phyloP scores from a whole-genome alignment of 1,140 invertebrate genomes.

The Caenorhabditis tropicalis region DNA sequence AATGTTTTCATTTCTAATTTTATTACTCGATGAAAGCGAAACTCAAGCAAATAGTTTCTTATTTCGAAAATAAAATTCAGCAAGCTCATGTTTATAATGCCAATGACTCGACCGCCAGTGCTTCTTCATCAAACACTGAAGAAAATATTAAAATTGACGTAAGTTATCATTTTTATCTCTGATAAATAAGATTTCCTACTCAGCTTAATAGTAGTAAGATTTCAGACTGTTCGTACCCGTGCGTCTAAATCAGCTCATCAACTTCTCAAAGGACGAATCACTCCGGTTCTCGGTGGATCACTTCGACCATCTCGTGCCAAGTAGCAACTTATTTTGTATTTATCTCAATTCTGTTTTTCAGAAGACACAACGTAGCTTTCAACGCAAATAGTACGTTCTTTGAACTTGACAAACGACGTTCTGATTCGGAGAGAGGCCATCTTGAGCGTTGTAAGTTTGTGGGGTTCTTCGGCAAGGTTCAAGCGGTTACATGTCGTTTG shows the following conservation, averaged over 20 bases:
- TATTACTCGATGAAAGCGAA: slow-evolving; percentile 8
- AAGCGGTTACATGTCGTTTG: background rate
- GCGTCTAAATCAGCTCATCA: slow-evolving; percentile 5
- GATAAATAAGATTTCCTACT: too few species aligned
- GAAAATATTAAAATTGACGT: background rate
- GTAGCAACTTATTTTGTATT: background rate
- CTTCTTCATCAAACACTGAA: background rate
- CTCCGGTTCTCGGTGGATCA: background rate
- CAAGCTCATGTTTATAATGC: background rate
- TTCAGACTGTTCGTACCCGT: background rate
- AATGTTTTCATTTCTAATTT: background rate
- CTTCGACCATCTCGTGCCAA: background rate
- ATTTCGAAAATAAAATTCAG: slow-evolving; percentile 5
- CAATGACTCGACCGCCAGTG: background rate
- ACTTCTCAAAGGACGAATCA: background rate
- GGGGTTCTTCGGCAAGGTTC: background rate
- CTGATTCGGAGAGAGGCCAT: background rate
- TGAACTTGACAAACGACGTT: background rate
- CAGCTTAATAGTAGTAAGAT: background rate
- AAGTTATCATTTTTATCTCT: background rate
- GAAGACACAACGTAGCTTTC: background rate
- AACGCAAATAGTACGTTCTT: background rate
- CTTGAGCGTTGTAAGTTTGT: background rate
- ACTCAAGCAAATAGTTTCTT: background rate
- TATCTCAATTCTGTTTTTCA: background rate